Conservation (phyloP, 2,888 invertebrate genomes). For the Cantharis flavilabris region DNA sequence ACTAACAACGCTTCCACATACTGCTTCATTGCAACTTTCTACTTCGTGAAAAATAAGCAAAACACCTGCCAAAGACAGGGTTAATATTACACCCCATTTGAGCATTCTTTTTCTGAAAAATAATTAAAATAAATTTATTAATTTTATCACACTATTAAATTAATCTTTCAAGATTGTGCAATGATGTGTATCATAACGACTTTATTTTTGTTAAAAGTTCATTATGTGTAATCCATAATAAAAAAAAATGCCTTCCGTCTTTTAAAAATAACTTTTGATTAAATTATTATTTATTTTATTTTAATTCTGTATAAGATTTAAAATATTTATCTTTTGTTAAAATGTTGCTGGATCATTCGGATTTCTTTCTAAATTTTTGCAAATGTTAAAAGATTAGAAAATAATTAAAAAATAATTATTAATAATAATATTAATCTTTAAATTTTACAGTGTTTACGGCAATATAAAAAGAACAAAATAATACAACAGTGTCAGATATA, state of each 20-base stretch:
- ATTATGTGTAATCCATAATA: neutral
- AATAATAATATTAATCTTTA: too few relatives aligned
- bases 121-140: neutral
- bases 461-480: too few relatives aligned
- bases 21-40: conserved; percentile 84
- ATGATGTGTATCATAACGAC: neutral
- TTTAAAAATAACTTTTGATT: neutral
- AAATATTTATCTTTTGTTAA: neutral
- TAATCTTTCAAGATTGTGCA: neutral
- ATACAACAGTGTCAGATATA: too few relatives aligned
- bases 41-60: conserved; percentile 31
- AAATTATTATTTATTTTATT: neutral
- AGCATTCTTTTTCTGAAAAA: conserved; percentile 36
- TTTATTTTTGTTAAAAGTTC: neutral
- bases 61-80: conserved; percentile 19
- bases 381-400: too few relatives aligned
- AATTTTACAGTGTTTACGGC: too few relatives aligned
- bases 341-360: neutral
- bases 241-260: neutral
- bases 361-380: too few relatives aligned
- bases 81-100: conserved; percentile 25
- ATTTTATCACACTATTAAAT: neutral
- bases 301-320: neutral
- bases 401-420: too few relatives aligned
- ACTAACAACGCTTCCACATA: conserved; percentile 94